phyloP scores from a whole-genome alignment of 2,113 vertebrate species.

The Hepsetus odoe region DNA sequence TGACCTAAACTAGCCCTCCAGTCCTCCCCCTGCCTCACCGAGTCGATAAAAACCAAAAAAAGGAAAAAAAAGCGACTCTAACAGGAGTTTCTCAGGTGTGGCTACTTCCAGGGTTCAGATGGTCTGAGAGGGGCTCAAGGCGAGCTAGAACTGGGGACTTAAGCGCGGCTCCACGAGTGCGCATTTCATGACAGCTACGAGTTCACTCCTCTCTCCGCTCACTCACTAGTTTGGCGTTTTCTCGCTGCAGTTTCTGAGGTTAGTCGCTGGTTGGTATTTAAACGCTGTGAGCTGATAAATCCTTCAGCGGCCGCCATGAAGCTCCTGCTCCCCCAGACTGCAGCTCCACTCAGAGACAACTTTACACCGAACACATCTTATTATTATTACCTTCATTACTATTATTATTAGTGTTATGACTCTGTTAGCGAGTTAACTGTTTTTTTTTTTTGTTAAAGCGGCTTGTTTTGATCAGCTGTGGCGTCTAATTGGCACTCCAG shows the following conservation, averaged over 20 bases:
- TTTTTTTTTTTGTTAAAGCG: background rate
- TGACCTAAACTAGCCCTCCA: too few species aligned
- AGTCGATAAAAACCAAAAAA: too few species aligned
- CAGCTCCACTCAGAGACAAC: background rate
- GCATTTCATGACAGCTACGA: background rate
- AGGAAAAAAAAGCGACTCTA: too few species aligned
- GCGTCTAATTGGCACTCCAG: background rate
- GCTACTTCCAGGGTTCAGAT: conserved; percentile 40
- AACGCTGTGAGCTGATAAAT: background rate
- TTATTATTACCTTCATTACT: too few species aligned
- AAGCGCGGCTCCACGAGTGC: background rate
- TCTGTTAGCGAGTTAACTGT: too few species aligned
- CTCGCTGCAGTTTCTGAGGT: background rate
- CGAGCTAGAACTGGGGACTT: background rate
- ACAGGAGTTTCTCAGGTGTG: background rate
- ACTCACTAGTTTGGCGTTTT: background rate
- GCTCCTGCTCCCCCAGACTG: too few species aligned
- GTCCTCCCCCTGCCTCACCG: too few species aligned
- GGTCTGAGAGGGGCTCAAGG: conserved; percentile 57
- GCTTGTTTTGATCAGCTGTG: background rate
- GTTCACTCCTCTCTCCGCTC: background rate
- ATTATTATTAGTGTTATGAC: too few species aligned
- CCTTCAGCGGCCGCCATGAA: background rate
- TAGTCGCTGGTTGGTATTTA: background rate
- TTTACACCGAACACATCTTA: background rate